phyloP scores from a whole-genome alignment of 2,797 vertebrate genomes.

The Bryconaethiops microstoma region DNA sequence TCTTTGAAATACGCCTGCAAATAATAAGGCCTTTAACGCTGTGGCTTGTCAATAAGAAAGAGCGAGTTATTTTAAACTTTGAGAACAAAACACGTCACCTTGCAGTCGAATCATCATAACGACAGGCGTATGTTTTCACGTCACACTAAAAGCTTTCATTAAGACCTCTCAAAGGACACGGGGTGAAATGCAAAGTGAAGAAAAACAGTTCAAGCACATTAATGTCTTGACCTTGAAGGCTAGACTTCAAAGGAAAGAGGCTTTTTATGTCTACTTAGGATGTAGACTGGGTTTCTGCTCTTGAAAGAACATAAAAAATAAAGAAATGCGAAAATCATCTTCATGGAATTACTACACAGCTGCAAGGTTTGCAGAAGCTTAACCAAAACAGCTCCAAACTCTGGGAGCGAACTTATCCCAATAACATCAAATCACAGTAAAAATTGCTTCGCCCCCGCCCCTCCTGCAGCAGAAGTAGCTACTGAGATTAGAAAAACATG shows the following conservation, averaged over 20 bases:
- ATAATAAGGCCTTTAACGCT: neutral
- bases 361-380: neutral
- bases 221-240: constrained; percentile 26
- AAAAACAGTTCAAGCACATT: constrained; percentile 1
- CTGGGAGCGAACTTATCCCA: neutral
- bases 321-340: neutral
- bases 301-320: neutral
- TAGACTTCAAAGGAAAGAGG: neutral
- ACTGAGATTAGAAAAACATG: neutral
- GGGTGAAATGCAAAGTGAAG: neutral
- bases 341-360: neutral
- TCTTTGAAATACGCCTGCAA: neutral
- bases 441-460: neutral
- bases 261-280: neutral
- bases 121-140: neutral
- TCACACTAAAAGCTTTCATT: neutral
- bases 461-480: neutral
- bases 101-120: neutral
- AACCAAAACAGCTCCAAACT: neutral
- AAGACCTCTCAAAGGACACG: neutral
- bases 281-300: neutral
- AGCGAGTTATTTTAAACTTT: neutral
- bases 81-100: neutral
- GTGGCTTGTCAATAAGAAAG: no score
- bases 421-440: neutral